Percentiles rank a stretch among this genome's conserved stretches.
Evolutionary conservation across 2,113 vertebrate genomes (phyloP).

Genomic region (Melanostigma gelatinosum): DNA sequence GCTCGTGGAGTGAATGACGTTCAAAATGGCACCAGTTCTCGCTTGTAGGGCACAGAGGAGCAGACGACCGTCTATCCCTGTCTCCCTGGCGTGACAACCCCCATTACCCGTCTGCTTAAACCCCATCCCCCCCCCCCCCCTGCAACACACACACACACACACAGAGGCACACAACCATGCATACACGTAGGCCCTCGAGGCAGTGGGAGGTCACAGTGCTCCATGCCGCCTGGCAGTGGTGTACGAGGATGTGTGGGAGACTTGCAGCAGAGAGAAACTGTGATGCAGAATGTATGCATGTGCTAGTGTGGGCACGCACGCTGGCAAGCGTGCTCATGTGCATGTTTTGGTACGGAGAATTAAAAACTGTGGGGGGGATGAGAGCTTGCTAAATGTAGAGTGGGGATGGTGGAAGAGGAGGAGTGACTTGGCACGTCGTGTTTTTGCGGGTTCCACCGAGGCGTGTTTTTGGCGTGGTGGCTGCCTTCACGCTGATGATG

Average conservation of each 20-base stretch:
- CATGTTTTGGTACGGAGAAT: slow-evolving; percentile 65
- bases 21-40: slow-evolving; percentile 63
- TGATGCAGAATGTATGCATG: slow-evolving; percentile 48
- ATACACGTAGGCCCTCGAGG: slow-evolving; percentile 50
- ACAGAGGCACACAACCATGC: slow-evolving; percentile 36
- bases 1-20: slow-evolving; percentile 48
- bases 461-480: slow-evolving; percentile 61
- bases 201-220: slow-evolving; percentile 73
- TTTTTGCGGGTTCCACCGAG: slow-evolving; percentile 50
- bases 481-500: slow-evolving; percentile 69
- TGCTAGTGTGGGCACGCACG: slow-evolving; percentile 62
- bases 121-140: slow-evolving; percentile 52
- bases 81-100: slow-evolving; percentile 82
- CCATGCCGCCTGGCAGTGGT: slow-evolving; percentile 65
- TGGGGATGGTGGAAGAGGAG: slow-evolving; percentile 19
- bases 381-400: slow-evolving; percentile 32
- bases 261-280: slow-evolving; percentile 61
- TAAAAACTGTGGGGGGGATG: slow-evolving; percentile 48
- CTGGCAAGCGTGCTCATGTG: slow-evolving; percentile 63
- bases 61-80: slow-evolving; percentile 69
- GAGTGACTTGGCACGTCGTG: slow-evolving; percentile 60
- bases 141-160: slow-evolving; percentile 29
- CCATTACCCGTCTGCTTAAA: slow-evolving; percentile 81
- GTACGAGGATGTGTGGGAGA: slow-evolving; percentile 63
- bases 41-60: slow-evolving; percentile 61